Base-by-base conservation (phyloP, 1,140 invertebrate genomes). In the Cydia strobilella region DNA sequence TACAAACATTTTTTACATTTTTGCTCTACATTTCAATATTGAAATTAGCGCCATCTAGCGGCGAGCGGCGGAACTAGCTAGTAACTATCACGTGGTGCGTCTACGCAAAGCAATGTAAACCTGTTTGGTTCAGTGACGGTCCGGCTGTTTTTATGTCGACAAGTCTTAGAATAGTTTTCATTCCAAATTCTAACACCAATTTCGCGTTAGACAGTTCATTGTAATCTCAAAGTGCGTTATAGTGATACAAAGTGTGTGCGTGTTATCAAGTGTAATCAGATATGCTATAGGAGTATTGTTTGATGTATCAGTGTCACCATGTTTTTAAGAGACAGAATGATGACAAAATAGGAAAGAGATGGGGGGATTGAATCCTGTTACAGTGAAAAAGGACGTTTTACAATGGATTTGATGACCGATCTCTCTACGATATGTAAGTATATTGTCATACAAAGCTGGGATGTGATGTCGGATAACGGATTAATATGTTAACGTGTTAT, bases 341-440 rank as follows among this genome's bases (percentile, higher is more conserved):
- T 86, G 78, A 74, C 59, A 72, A 82, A 80, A 84, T 84, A 85
- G 81, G 82, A 74, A 80, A 89, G 88, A 88, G 86, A 91, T 91
- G 90, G 90, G 87, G 90, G 90, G 82, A 74, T 84, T 88, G 42
- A 90, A 89, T 78, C 89, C 86, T 84, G 86, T 82, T 72, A 90
- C 87, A 88, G 86, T 90, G 83, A 90, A 88, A 90, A 83, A 75
- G 63, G 65, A 69, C 65, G n/a, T n/a, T 66, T 69, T 69, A 39
- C 25, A 79, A 92, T 92, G 90, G 90, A 92, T 91, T 73, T 90
- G 69, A 88, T 90, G 54, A 83, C 84, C n/a, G 89, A 90, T 75
- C 77, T 92, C 27, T 86, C 88, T 18, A 82, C 85, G 31, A 77
- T 92, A 48, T 89, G 89, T 92, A 79, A 92, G 90, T 92, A 77